These are phyloP conservation scores for Trachemys scripta DNA, from an alignment of 2,113 vertebrate genomes.

Conservation along the genomic window DNA sequence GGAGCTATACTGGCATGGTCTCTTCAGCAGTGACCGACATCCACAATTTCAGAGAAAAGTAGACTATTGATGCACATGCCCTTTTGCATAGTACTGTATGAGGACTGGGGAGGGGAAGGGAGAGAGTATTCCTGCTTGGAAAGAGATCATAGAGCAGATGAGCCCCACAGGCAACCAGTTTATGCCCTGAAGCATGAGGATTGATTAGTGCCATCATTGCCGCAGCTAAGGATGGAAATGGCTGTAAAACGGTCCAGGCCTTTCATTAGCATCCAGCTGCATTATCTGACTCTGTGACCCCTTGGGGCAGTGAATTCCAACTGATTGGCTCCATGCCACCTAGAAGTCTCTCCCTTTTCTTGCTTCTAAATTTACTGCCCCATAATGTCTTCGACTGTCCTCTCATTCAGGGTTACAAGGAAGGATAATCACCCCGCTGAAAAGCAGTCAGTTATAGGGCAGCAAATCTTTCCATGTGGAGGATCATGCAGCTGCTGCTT, in stretches of 20 bases:
- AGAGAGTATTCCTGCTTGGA: slow-evolving; percentile 21
- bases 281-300: slow-evolving; percentile 6
- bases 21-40: slow-evolving; percentile 30
- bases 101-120: background rate
- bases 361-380: slow-evolving; percentile 18
- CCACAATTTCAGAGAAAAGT: slow-evolving; percentile 14
- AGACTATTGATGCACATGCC: background rate
- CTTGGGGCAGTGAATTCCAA: background rate
- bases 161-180: slow-evolving; percentile 4
- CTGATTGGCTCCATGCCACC: slow-evolving; percentile 3
- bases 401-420: background rate
- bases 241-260: slow-evolving; percentile 3
- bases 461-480: background rate
- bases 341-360: slow-evolving; percentile 37
- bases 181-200: slow-evolving; percentile 1
- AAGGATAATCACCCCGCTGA: background rate
- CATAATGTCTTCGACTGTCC: slow-evolving; percentile 7
- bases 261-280: slow-evolving; percentile 1
- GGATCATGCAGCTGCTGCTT: background rate
- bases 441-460: slow-evolving; percentile 7
- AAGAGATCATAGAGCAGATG: background rate
- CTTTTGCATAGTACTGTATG: slow-evolving; percentile 39
- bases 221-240: background rate
- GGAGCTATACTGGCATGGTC: background rate
- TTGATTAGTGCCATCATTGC: background rate